Conservation (phyloP, 2,888 invertebrate species). For the Kuschelorhynchus macadamiae region DNA sequence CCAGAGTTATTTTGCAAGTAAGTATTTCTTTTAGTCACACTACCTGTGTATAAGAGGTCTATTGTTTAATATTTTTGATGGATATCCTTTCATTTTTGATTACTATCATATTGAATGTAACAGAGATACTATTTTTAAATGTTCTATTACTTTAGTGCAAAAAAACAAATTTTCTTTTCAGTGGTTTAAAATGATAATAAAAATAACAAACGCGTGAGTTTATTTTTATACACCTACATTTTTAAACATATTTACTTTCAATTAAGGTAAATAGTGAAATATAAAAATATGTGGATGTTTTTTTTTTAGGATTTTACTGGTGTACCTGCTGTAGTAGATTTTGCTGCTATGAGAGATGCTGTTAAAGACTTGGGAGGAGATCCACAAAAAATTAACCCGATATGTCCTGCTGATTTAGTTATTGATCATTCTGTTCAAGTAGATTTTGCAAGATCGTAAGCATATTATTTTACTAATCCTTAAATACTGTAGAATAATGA, state of each 20-base stretch:
- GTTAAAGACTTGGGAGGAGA: slow-evolving; percentile 89
- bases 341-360: slow-evolving; percentile 98
- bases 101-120: no score
- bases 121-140: slow-evolving; percentile 1
- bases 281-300: no score
- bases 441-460: slow-evolving; percentile 86
- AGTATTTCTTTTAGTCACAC: background rate
- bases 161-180: no score
- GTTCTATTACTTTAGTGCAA: background rate
- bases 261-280: no score
- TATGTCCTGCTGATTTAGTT: slow-evolving; percentile 97
- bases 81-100: no score
- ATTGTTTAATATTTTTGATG: no score
- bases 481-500: no score
- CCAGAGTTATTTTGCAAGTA: slow-evolving; percentile 95
- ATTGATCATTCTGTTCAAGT: slow-evolving; percentile 99
- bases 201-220: no score
- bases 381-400: slow-evolving; percentile 94
- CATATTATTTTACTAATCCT: slow-evolving; percentile 12
- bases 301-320: slow-evolving; percentile 88
- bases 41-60: no score
- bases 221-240: no score
- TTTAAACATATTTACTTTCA: no score
- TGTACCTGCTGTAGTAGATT: slow-evolving; percentile 98
- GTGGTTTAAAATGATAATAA: no score